These are phyloP conservation scores for Kradibia gibbosae DNA, from an alignment of 1,140 invertebrate species.

Conservation along the genomic window DNA sequence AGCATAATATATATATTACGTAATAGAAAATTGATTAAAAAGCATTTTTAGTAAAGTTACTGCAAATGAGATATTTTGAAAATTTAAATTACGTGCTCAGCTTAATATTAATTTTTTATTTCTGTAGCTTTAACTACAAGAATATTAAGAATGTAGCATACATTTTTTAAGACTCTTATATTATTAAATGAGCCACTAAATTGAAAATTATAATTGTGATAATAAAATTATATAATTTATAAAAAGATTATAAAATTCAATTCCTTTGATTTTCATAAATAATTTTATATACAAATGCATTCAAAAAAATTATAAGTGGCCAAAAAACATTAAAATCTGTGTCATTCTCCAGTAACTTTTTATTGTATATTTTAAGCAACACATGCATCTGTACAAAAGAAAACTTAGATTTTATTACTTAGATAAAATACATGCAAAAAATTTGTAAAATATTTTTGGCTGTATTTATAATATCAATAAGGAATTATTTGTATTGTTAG, in stretches of 20 bases:
- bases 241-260: neutral
- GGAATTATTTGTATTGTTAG: neutral
- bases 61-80: conserved; percentile 28
- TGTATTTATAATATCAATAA: neutral
- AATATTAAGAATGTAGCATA: too few species aligned
- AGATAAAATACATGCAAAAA: neutral
- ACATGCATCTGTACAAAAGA: neutral
- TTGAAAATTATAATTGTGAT: too few species aligned
- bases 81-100: conserved; percentile 29
- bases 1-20: neutral
- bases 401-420: neutral
- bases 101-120: conserved; percentile 15
- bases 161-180: too few species aligned
- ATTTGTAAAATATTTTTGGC: neutral
- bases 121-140: conserved; percentile 39
- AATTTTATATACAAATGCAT: neutral
- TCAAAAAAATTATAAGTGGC: conserved; percentile 45
- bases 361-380: neutral
- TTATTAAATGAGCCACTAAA: too few species aligned
- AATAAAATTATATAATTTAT: conserved; percentile 24
- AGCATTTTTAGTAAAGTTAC: conserved; percentile 34
- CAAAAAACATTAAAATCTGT: neutral
- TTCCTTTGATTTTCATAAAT: neutral
- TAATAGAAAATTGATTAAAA: neutral
- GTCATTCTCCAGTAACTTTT: neutral